Base-by-base conservation (phyloP, 2,113 vertebrate species). In the Vulpes ferrilata region DNA sequence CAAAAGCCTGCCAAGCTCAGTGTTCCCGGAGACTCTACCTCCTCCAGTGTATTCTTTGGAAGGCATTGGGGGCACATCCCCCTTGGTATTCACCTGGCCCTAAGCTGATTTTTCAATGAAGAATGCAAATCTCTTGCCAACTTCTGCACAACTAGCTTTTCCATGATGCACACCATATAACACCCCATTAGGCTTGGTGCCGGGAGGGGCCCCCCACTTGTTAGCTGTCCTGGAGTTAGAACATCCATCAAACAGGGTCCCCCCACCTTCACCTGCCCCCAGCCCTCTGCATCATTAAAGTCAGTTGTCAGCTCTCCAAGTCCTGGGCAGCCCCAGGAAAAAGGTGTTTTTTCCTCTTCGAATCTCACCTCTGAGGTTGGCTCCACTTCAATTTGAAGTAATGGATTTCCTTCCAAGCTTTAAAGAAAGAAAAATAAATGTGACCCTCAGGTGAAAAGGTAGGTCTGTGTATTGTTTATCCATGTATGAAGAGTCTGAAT, bases 311-410 rank as follows among this genome's bases (percentile, higher is more conserved):
- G 16, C 32, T 30, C n/a, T n/a, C 80, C 43, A 78, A 8, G 43
- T 12, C 64, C 73, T 27, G 3, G 53, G 76, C 22, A 57, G 57
- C 6, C 35, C 80, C 27, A 0, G 32, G 67, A 43, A 62, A 82
- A 74, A 38, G 89, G 17, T 53, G 65, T 51, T 55, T 82, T 65
- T 10, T 16, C 1, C 12, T 80, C 80, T 74, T 51, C 5, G 25
- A 48, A 51, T 98, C 99, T 99, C 98, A 99, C 99, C 98, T 99
- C 99, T 0, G 99, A 99, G 79, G 99, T 99, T 74, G 99, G 99
- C 98, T 99, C 99, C 95, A 99, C 99, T 99, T 99, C 99, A 98
- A 99, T 99, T 98, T 99, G 99, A 98, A 99, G 99, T 98, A 99
- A 98, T 93, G 99, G 99, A 96, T 99, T 99, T 97, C 99, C 99